Conservation (phyloP, 2,113 vertebrate genomes). For the Prochilodus magdalenae region DNA sequence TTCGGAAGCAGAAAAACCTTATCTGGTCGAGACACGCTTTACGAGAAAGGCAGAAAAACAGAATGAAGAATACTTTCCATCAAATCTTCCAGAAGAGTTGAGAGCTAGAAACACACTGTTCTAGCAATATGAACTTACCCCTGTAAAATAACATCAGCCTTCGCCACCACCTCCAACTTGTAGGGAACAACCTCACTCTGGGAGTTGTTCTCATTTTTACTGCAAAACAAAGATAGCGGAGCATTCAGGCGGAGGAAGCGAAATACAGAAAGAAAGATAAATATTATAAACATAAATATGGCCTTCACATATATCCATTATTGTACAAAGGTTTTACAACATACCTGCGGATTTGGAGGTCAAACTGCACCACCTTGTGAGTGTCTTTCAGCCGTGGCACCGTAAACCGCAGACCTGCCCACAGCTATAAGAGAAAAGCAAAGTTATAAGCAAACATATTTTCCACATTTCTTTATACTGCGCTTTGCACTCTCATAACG, state of each 20-base stretch:
- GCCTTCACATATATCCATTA: background rate
- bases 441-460: background rate
- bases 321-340: background rate
- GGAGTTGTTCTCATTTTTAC: slow-evolving; percentile 94
- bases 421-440: slow-evolving; percentile 75
- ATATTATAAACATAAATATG: background rate
- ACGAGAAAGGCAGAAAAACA: slow-evolving; percentile 43
- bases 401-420: slow-evolving; percentile 88
- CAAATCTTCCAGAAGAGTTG: slow-evolving; percentile 31
- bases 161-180: slow-evolving; percentile 82
- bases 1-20: slow-evolving; percentile 81
- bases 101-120: slow-evolving; percentile 8
- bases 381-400: slow-evolving; percentile 84
- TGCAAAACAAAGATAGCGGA: slow-evolving; percentile 62
- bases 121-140: slow-evolving; percentile 78
- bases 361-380: slow-evolving; percentile 86
- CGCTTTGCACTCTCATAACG: slow-evolving; percentile 2
- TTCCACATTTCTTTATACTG: background rate
- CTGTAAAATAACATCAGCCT: slow-evolving; percentile 82
- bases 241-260: too few species aligned
- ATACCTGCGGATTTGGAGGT: slow-evolving; percentile 91
- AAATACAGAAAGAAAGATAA: background rate
- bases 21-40: slow-evolving; percentile 87
- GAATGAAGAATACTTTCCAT: slow-evolving; percentile 32
- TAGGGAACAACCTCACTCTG: slow-evolving; percentile 84